Evolutionary conservation across 2,888 invertebrate species (phyloP).

Genomic region (Luperina testacea): DNA sequence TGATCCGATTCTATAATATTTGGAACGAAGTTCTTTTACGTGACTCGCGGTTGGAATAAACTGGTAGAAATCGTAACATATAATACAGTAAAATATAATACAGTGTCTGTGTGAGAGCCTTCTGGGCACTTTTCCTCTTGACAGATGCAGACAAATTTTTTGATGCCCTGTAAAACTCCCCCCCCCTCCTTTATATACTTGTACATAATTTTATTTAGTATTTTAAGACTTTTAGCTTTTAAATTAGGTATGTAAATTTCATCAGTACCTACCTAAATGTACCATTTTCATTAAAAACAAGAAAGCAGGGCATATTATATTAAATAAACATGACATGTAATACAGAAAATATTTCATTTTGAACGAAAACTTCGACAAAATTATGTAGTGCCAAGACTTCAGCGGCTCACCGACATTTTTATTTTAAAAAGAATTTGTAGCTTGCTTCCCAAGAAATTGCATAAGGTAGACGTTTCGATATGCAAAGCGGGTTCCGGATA

Average conservation of each 20-base stretch:
- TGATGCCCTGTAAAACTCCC: too few species aligned
- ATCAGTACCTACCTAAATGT: too few species aligned
- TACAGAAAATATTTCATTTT: neutral
- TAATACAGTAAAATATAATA: too few species aligned
- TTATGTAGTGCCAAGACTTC: neutral
- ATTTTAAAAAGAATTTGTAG: neutral
- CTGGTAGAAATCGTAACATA: neutral
- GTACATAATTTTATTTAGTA: too few species aligned
- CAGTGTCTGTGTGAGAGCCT: too few species aligned
- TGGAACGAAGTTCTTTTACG: neutral
- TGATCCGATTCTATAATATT: neutral
- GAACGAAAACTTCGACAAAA: neutral
- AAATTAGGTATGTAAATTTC: too few species aligned
- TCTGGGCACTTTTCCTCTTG: too few species aligned
- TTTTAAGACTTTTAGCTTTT: too few species aligned
- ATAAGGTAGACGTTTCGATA: neutral
- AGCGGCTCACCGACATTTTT: neutral
- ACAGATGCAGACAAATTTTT: too few species aligned
- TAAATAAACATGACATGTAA: neutral
- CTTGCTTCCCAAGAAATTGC: conserved; percentile 1
- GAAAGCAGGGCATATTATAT: too few species aligned
- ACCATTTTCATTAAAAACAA: too few species aligned
- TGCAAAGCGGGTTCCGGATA: conserved; percentile 3
- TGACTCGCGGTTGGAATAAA: neutral
- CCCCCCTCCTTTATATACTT: too few species aligned